Percentiles rank a stretch among this genome's conserved stretches.
Evolutionary conservation across 2,113 vertebrate genomes (phyloP).

Genomic region (Oncorhynchus gorbuscha): DNA sequence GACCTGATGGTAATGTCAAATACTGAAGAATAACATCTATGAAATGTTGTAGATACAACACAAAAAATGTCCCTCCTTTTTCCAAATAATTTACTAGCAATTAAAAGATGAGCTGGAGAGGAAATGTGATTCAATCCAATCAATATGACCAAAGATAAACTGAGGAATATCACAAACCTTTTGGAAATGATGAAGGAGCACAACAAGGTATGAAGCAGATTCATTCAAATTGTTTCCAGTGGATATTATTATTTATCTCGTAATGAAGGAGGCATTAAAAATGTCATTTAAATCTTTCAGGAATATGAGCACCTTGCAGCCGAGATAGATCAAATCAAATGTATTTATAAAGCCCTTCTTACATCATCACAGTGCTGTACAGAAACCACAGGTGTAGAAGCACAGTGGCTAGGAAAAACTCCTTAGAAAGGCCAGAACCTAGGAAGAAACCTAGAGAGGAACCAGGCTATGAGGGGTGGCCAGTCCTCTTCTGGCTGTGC

Average conservation of each 20-base stretch:
- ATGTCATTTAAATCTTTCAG: conserved; percentile 17
- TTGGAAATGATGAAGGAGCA: conserved; percentile 34
- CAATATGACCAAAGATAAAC: conserved; percentile 30
- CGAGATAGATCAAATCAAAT: conserved; percentile 29
- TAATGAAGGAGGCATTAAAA: too few species aligned
- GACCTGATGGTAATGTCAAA: conserved; percentile 50
- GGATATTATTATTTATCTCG: too few species aligned
- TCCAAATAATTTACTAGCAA: conserved; percentile 23
- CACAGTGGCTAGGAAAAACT: too few species aligned
- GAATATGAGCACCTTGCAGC: conserved; percentile 36
- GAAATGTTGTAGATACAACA: background rate
- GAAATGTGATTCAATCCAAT: background rate
- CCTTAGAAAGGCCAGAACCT: too few species aligned
- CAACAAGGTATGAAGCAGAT: conserved; percentile 35
- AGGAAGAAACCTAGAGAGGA: too few species aligned
- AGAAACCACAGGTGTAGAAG: too few species aligned
- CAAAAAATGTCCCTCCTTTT: background rate
- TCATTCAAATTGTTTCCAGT: too few species aligned
- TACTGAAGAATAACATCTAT: too few species aligned
- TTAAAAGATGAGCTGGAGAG: conserved; percentile 15
- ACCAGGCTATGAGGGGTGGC: too few species aligned
- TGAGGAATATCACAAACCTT: conserved; percentile 30
- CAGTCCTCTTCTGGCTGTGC: too few species aligned
- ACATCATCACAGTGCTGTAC: too few species aligned
- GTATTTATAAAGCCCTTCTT: too few species aligned